A percentile compares a stretch with the other conserved stretches of the same genome.
Evolutionary conservation across 2,797 vertebrate species (phyloP).

Genomic region (Hydrophis major): DNA sequence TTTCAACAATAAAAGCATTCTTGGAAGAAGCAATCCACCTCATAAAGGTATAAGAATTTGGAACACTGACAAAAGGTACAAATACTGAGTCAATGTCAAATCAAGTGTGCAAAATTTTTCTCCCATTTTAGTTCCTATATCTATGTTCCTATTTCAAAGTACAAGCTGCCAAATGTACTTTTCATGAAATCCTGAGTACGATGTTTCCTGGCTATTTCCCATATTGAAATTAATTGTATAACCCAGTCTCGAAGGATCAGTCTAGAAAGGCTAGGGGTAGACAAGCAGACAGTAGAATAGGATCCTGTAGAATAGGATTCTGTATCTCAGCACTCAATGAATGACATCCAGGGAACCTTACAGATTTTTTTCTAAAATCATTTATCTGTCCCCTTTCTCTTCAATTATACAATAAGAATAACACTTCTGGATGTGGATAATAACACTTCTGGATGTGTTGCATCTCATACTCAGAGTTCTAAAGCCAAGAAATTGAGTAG

Average conservation of each 20-base stretch:
- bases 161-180: not conserved
- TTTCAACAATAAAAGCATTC: not conserved
- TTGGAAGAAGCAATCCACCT: not conserved
- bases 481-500: not conserved
- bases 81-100: not conserved
- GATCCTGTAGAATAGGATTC: not conserved
- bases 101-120: not conserved
- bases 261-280: too few species aligned
- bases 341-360: not conserved
- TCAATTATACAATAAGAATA: not conserved
- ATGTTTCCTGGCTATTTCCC: too few species aligned
- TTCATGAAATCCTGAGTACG: too few species aligned
- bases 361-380: not conserved
- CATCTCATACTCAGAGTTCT: not conserved
- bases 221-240: too few species aligned
- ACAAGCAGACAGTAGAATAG: not conserved
- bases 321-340: not conserved
- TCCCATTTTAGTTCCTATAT: not conserved
- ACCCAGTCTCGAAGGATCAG: too few species aligned
- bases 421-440: too few species aligned
- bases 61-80: not conserved
- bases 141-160: not conserved
- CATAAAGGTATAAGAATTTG: not conserved
- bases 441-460: not conserved
- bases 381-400: not conserved